Conservation (phyloP, 2,888 invertebrate species). For the Ametastegia equiseti region DNA sequence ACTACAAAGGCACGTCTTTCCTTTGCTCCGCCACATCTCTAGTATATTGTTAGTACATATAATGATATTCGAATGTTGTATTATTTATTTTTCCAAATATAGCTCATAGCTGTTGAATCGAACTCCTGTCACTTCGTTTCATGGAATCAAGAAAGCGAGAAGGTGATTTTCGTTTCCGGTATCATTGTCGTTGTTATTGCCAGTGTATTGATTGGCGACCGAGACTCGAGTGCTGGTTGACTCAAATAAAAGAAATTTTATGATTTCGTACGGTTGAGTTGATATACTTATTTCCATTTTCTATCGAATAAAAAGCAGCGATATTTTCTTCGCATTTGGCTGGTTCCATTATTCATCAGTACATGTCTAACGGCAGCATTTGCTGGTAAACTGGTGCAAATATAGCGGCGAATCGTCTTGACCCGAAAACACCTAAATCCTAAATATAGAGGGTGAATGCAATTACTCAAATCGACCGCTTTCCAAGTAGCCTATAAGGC, state of each 20-base stretch:
- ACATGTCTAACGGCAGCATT: background rate
- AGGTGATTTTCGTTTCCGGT: slow-evolving; percentile 1
- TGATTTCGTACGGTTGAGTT: background rate
- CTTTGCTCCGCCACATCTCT: background rate
- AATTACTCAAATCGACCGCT: slow-evolving; percentile 47
- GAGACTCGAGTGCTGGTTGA: background rate
- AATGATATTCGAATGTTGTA: too few species aligned
- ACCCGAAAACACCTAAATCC: slow-evolving; percentile 43
- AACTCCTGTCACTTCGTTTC: background rate
- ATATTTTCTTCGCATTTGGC: background rate
- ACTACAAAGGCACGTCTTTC: background rate
- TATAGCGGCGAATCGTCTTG: slow-evolving; percentile 36
- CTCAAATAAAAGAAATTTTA: background rate
- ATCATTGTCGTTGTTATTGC: background rate
- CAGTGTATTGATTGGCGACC: background rate
- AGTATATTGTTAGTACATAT: too few species aligned
- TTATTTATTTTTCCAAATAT: background rate
- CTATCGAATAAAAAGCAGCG: background rate
- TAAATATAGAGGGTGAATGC: slow-evolving; percentile 38
- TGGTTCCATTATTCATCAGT: background rate
- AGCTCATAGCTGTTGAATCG: background rate
- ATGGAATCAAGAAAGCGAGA: background rate
- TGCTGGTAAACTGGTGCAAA: background rate
- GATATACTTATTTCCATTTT: slow-evolving; percentile 1
- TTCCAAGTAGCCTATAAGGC: slow-evolving; percentile 18